A percentile compares a stretch with the other conserved stretches of the same genome.
Conservation (phyloP, 2,797 vertebrate species). For the Cryptoprocta ferox region DNA sequence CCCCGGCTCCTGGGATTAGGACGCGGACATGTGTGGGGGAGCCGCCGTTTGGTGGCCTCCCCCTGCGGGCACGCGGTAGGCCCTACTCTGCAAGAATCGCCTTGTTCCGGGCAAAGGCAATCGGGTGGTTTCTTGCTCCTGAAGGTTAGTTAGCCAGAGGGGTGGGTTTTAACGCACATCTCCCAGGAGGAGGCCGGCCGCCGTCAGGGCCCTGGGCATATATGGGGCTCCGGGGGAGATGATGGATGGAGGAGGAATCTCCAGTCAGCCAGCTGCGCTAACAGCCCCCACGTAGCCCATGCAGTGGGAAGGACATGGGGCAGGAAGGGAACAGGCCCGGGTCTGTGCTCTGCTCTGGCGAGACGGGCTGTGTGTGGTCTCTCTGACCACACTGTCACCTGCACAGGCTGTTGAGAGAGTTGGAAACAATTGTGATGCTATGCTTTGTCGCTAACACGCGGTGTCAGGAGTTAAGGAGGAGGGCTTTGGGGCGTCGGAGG, state of each 20-base stretch:
- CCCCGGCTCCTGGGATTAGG: background rate
- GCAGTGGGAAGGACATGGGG: fast-evolving
- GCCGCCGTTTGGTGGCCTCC: too few species aligned
- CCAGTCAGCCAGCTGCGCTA: background rate
- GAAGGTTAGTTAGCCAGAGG: background rate
- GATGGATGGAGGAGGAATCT: background rate
- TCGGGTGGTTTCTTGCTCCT: background rate
- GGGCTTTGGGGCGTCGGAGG: background rate
- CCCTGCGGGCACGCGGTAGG: too few species aligned
- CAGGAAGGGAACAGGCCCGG: background rate
- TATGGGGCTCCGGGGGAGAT: background rate
- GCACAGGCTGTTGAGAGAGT: background rate
- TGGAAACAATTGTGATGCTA: background rate
- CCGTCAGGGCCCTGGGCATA: background rate
- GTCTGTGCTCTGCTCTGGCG: background rate
- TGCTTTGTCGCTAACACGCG: background rate
- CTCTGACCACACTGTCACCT: too few species aligned
- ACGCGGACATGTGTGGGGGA: background rate
- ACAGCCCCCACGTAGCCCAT: background rate
- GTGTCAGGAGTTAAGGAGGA: background rate
- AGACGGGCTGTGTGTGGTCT: background rate
- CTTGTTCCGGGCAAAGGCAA: background rate
- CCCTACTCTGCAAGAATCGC: background rate
- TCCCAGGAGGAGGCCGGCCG: background rate
- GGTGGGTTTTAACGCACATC: background rate